Evolutionary conservation across 2,113 vertebrate genomes (phyloP).

Genomic region (Vireo altiloquus): DNA sequence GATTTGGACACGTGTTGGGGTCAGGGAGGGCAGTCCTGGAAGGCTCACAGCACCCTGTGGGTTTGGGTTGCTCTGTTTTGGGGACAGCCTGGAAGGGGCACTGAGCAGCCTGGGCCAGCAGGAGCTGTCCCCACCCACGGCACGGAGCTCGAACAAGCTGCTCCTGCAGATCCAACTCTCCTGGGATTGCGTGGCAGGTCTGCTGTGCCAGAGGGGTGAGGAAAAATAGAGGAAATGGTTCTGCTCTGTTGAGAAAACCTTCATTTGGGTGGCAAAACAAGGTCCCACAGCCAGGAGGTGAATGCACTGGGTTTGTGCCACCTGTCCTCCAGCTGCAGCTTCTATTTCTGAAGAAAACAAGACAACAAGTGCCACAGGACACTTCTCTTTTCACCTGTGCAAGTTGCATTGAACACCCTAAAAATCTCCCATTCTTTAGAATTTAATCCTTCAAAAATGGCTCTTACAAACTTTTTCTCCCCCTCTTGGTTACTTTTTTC

Average conservation of each 20-base stretch:
- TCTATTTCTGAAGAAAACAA: neutral
- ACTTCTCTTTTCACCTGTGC: neutral
- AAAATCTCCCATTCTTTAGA: neutral
- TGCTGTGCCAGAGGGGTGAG: neutral
- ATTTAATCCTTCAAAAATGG: neutral
- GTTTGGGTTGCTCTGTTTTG: neutral
- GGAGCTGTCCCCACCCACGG: neutral
- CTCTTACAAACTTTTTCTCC: neutral
- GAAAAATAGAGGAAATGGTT: neutral
- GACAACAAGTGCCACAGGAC: neutral
- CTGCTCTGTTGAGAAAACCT: neutral
- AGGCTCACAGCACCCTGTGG: neutral
- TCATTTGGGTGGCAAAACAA: neutral
- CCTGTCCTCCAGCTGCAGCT: neutral
- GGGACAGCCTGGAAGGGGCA: neutral
- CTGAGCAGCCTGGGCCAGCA: neutral
- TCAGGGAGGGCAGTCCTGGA: neutral
- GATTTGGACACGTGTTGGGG: fast-evolving
- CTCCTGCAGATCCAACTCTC: neutral
- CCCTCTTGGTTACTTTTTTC: neutral
- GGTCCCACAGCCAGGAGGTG: neutral
- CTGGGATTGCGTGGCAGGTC: neutral
- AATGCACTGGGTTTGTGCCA: neutral
- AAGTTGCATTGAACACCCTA: neutral
- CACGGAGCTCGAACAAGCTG: neutral